Conservation (phyloP, 2,888 invertebrate genomes). For the Latrodectus elegans region DNA sequence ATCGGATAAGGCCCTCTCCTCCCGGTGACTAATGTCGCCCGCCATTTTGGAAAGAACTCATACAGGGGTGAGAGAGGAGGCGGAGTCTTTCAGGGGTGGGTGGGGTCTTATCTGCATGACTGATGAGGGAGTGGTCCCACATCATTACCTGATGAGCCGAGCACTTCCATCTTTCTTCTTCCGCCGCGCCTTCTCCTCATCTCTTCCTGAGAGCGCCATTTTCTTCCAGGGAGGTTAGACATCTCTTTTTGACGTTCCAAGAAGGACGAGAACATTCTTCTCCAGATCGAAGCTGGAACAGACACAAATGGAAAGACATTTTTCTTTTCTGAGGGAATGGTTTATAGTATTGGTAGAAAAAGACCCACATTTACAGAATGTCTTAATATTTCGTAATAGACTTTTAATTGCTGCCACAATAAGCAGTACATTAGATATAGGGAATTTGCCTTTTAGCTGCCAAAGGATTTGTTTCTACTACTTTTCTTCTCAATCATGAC, state of each 20-base stretch:
- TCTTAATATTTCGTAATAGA: too few species aligned
- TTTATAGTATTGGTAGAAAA: too few species aligned
- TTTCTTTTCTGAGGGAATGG: background rate
- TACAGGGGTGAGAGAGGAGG: slow-evolving; percentile 9
- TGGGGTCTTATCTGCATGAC: slow-evolving; percentile 67
- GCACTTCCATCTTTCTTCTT: slow-evolving; percentile 51
- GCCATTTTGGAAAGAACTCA: slow-evolving; percentile 43
- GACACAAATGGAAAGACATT: slow-evolving; percentile 24
- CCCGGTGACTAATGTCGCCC: slow-evolving; percentile 52
- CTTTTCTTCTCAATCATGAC: too few species aligned
- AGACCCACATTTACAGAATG: too few species aligned
- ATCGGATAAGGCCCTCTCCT: slow-evolving; percentile 39
- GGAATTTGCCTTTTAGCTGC: too few species aligned
- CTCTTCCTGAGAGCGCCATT: slow-evolving; percentile 26
- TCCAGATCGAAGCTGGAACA: slow-evolving; percentile 7
- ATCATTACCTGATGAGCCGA: slow-evolving; percentile 66
- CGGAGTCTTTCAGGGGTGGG: slow-evolving; percentile 36
- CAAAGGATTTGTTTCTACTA: too few species aligned
- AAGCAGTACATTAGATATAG: too few species aligned
- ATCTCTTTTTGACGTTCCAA: slow-evolving; percentile 18
- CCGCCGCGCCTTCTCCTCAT: slow-evolving; percentile 8
- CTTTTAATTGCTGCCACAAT: too few species aligned
- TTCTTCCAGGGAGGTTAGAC: slow-evolving; percentile 15
- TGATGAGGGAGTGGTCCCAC: slow-evolving; percentile 61
- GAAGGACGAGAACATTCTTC: background rate